Conservation (phyloP, 2,888 invertebrate species). For the Heliconius hortense region DNA sequence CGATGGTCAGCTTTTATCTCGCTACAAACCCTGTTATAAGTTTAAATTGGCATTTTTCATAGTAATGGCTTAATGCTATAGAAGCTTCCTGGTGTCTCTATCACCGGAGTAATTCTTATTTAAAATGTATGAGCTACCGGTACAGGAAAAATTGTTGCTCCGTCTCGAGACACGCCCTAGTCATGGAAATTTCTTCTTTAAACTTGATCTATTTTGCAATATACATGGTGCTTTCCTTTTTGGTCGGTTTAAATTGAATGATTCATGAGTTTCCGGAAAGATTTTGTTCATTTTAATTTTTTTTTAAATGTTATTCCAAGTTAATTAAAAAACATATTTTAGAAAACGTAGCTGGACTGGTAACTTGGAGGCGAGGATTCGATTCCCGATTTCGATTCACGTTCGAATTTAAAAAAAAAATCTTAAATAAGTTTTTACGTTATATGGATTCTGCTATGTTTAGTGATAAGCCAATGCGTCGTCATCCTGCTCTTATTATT, state of each 20-base stretch:
- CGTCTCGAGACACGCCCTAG: conserved; percentile 28
- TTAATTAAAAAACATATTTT: no score
- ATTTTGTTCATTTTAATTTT: background rate
- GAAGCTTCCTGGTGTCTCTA: conserved; percentile 43
- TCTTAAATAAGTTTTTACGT: no score
- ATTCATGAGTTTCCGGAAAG: background rate
- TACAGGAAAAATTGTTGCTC: conserved; percentile 36
- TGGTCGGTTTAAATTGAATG: background rate
- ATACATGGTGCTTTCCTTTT: background rate
- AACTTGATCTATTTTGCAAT: conserved; percentile 22
- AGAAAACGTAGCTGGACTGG: no score
- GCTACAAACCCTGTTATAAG: conserved; percentile 80
- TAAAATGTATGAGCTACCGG: conserved; percentile 68
- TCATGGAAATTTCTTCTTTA: conserved; percentile 34
- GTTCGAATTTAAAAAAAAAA: no score
- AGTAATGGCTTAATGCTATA: conserved; percentile 75
- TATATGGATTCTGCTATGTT: no score
- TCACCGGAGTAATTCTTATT: conserved; percentile 71
- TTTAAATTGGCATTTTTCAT: conserved; percentile 81
- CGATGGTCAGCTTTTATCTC: conserved; percentile 50
- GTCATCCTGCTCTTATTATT: no score
- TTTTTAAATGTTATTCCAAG: background rate
- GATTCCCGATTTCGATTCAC: no score
- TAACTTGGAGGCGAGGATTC: no score
- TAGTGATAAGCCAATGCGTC: no score